These are phyloP conservation scores for Darevskia mixta DNA, from an alignment of 2,797 vertebrate genomes.

Conservation along the genomic window DNA sequence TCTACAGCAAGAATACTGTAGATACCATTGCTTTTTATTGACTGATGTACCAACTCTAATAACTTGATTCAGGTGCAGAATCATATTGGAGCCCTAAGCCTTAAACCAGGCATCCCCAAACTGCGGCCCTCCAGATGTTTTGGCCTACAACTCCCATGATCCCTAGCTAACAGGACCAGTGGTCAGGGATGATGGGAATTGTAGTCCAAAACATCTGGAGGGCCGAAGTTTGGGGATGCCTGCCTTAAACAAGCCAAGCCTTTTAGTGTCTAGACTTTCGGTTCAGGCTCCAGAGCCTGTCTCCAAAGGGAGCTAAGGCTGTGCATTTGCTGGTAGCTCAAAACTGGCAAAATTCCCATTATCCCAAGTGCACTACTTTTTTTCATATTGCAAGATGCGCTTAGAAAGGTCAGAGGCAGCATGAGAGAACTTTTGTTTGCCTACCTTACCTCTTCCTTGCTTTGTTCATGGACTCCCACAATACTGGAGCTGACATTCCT, in stretches of 20 bases:
- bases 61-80: background rate
- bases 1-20: background rate
- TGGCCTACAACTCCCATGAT: too few species aligned
- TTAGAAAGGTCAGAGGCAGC: background rate
- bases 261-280: background rate
- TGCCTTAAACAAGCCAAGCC: background rate
- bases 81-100: background rate
- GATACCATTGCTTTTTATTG: background rate
- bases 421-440: background rate
- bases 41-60: background rate
- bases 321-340: background rate
- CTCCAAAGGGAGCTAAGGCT: background rate
- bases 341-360: background rate
- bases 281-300: background rate
- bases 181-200: too few species aligned
- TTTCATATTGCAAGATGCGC: background rate
- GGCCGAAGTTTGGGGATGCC: too few species aligned
- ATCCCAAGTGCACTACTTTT: background rate
- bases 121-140: too few species aligned
- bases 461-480: background rate
- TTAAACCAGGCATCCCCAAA: background rate
- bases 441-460: background rate
- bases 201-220: too few species aligned
- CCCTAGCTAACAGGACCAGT: too few species aligned
- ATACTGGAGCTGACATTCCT: background rate